Base-by-base conservation (phyloP, 30 jellyfish, hydroid and myxozoan genomes). In the Aurelia aurita region DNA sequence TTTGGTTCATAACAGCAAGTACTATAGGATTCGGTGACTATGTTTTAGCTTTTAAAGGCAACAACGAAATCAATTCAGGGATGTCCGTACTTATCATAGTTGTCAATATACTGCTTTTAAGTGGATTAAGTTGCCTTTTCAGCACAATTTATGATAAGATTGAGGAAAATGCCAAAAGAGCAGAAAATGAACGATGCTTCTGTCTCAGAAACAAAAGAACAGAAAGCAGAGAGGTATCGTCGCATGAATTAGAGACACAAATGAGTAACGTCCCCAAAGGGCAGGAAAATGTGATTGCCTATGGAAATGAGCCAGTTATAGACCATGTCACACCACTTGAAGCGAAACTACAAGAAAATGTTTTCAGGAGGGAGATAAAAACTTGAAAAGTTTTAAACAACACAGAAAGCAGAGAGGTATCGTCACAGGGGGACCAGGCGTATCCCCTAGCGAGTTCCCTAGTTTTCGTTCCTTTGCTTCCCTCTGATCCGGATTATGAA, bases 1-100 rank as follows among this genome's bases (percentile, higher is more conserved):
- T 21, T 70, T 81, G 91, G 91, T 81, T 81, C 85, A 60, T 81
- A 31, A 64, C 91, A 7, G 91, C 91, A 14, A 81, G 91, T 45
- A 81, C 91, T 3, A 81, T 81, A n/a, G 91, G 91, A 6, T 81
- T 81, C 54, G 91, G 91, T 4, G 91, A 81, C 78, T 81, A 81
- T 51, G 91, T 67, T 9, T 63, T 81, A n/a, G 59, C 78, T 31
- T 67, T 54, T 44, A 44, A 81, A 14, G 91, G 91, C 54, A 81
- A 81, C 59, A 81, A 81, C 31, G 16, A 21, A 23, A 10, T 81
- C 57, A 25, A 39, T 1, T 0, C 85, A 1, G 84, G 76, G 27
- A 27, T 26, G 68, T 18, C 23, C 18, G 76, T 81, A 4, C 7
- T 31, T 22, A 25, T 55, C 70, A 20, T 81, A 6, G 21, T 81